phyloP scores from a whole-genome alignment of 2,797 vertebrate species.

The Pipistrellus pygmaeus region DNA sequence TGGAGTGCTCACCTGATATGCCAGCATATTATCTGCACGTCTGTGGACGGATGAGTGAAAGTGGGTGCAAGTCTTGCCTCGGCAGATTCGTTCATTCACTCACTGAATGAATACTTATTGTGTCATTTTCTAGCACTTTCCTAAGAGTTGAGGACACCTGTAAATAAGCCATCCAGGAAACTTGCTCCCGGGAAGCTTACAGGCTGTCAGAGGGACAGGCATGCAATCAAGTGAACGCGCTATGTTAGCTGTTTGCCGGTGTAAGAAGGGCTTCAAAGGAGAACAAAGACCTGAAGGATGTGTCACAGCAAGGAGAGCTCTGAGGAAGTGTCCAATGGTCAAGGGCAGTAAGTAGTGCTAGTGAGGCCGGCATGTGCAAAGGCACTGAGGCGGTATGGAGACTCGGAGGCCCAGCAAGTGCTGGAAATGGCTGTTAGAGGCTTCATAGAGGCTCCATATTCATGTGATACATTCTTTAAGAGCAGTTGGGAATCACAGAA shows the following conservation, averaged over 20 bases:
- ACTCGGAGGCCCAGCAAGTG: background rate
- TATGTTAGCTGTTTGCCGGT: background rate
- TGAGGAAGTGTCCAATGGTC: background rate
- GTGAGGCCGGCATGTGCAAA: rapidly evolving
- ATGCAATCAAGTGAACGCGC: background rate
- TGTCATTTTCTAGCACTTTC: background rate
- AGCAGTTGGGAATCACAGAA: background rate
- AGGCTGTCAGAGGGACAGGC: background rate
- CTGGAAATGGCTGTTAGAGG: background rate
- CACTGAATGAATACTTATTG: background rate
- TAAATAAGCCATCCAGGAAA: background rate
- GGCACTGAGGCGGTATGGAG: background rate
- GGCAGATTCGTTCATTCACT: background rate
- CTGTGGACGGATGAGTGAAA: background rate
- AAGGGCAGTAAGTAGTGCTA: background rate
- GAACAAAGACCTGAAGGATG: background rate
- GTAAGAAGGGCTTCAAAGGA: background rate
- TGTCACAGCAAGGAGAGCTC: background rate
- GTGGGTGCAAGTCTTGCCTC: background rate
- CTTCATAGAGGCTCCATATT: background rate
- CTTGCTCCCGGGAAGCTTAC: background rate
- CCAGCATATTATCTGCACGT: rapidly evolving
- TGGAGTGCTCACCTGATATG: rapidly evolving
- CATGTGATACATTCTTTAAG: background rate
- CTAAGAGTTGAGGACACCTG: background rate